Evolutionary conservation across 2,888 invertebrate species (phyloP).

Genomic region (Drosophila borealis): DNA sequence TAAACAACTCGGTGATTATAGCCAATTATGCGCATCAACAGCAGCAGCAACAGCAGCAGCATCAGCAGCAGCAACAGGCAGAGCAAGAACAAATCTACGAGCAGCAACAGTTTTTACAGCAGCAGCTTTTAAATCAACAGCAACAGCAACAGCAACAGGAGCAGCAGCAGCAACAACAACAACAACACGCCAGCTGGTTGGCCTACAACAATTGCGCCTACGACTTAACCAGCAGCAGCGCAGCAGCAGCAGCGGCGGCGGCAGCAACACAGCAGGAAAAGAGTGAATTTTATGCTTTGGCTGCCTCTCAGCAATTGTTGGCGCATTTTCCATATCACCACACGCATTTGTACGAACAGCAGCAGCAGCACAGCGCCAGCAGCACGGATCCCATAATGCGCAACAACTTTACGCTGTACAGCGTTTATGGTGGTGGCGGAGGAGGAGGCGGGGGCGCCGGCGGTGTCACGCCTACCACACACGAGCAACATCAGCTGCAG

Average conservation of each 20-base stretch:
- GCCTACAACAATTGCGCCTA: conserved; percentile 59
- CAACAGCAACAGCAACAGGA: conserved; percentile 69
- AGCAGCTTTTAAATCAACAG: conserved; percentile 69
- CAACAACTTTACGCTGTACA: conserved; percentile 80
- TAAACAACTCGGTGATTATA: conserved; percentile 83
- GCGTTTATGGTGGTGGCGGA: conserved; percentile 60
- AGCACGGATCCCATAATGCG: conserved; percentile 80
- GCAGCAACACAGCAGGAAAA: conserved; percentile 59
- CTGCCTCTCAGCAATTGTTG: conserved; percentile 66
- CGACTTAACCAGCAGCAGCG: conserved; percentile 62
- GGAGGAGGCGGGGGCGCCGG: conserved; percentile 42
- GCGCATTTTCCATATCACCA: conserved; percentile 62
- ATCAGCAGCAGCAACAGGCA: conserved; percentile 58
- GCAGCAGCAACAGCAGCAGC: conserved; percentile 65
- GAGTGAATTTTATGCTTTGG: conserved; percentile 61
- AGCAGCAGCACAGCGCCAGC: conserved; percentile 60
- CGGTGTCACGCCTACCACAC: conserved; percentile 17
- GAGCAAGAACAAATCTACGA: conserved; percentile 64
- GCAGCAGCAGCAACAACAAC: conserved; percentile 47
- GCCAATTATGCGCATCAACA: conserved; percentile 74
- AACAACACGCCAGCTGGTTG: conserved; percentile 57
- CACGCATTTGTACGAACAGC: conserved; percentile 66
- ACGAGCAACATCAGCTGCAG: conserved; percentile 67
- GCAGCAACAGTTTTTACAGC: conserved; percentile 65
- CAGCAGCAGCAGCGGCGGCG: conserved; percentile 38